Evolutionary conservation across 2,888 invertebrate genomes (phyloP), one percentile per base, ranked within the genome.

Genomic region (Thecophora atra): DNA sequence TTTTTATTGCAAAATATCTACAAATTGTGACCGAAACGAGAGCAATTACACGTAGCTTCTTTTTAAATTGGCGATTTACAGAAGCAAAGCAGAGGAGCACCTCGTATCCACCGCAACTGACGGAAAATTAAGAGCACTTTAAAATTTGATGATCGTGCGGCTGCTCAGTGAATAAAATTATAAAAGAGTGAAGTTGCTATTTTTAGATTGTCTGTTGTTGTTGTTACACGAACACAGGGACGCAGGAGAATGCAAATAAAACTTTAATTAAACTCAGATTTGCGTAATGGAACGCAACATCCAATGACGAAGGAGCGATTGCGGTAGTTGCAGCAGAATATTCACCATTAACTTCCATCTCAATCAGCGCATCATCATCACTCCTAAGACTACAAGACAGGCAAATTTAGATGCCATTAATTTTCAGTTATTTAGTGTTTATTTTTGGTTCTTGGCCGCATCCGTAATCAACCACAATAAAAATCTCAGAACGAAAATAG

Each of bases 221-320:
- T 8, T 24, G 21, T 21, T n/a, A 54, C 8, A 54, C 11, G 28
- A 58, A 58, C 58, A 58, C 2, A 28, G 8, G 7, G 7, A 24
- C 11, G 26, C 19, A 21, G 24, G 47, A 3, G 47, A 47, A 1
- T 42, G 44, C 42, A 64, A 64, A 44, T 24, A 64, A 24, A 21
- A 67, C 56, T 58, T 68, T 68, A 68, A 68, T 58, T 68, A 58
- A 68, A 56, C 52, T 56, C 68, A 68, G 68, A 68, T 68, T 68
- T 68, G 42, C 68, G 42, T 56, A 68, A 68, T 68, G 68, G 13
- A 56, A 17, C 37, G 11, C n/a, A n/a, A n/a, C 7, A 17, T 15
- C 37, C 4, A n/a, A n/a, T 37, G 56, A 28, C 17, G 62, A 17
- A n/a, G 62, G 21, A 28, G 28, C 26, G 26, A 58, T 21, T 28